These are phyloP conservation scores for Apis laboriosa DNA, from an alignment of 1,140 invertebrate species.

Conservation along the genomic window DNA sequence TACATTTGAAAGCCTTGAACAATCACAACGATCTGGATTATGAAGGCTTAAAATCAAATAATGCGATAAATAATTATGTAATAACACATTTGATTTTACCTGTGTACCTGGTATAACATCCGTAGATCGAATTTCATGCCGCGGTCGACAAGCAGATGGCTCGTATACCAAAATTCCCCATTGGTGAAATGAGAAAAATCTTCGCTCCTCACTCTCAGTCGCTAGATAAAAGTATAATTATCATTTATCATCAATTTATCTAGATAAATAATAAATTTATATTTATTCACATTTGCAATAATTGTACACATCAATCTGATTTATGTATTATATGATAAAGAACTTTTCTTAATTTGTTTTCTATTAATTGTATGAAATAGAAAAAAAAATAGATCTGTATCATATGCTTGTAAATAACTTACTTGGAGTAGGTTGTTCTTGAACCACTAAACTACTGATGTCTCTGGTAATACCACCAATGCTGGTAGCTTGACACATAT, in stretches of 20 bases:
- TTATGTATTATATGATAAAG: neutral
- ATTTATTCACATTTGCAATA: slow-evolving; percentile 48
- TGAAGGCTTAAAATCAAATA: neutral
- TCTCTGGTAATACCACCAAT: slow-evolving; percentile 86
- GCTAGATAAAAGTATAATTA: slow-evolving; percentile 73
- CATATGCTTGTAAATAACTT: slow-evolving; percentile 64
- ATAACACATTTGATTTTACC: slow-evolving; percentile 72
- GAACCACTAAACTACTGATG: slow-evolving; percentile 87
- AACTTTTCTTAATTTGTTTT: neutral
- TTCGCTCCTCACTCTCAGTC: slow-evolving; percentile 84
- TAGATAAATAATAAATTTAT: neutral
- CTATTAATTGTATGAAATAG: neutral
- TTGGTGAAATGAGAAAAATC: slow-evolving; percentile 90
- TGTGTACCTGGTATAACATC: slow-evolving; percentile 89
- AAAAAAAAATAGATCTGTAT: neutral
- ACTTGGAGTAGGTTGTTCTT: slow-evolving; percentile 87
- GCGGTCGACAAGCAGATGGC: slow-evolving; percentile 86
- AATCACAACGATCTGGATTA: neutral
- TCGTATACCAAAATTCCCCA: slow-evolving; percentile 90
- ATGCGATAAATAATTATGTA: neutral
- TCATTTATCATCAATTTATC: neutral
- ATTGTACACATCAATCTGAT: neutral
- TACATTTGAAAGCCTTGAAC: neutral
- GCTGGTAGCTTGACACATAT: slow-evolving; percentile 89
- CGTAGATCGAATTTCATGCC: slow-evolving; percentile 88